Evolutionary conservation across 37 sponge, comb jelly and placozoan species (phyloP), one percentile per base, ranked within the genome.

Genomic region (Cliona cf. orientalis): DNA sequence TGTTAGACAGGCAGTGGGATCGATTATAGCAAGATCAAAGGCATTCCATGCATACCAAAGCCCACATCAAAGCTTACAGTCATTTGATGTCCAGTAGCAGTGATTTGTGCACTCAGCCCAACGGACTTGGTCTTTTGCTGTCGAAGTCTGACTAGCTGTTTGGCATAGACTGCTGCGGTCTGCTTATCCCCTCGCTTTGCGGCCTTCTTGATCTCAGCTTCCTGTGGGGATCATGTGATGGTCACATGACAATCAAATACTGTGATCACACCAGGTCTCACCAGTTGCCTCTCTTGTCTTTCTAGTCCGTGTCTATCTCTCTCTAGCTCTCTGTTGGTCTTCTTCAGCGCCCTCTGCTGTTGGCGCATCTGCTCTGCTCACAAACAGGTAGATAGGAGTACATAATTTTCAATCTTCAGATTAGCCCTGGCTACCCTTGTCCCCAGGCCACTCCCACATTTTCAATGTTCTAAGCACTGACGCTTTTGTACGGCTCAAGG

Each of bases 101-200:
- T 91, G 72, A 99, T 84, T 44, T 91, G 86, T 6, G 93, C 75
- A 42, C 89, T 94, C 36, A 94, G 84, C 9, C 95, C 95, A 57
- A 93, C 46, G 22, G 87, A 84, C 75, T 89, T 86, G 26, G 97
- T 68, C 65, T 94, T 99, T 89, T 99, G 99, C 66, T 99, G 93
- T 19, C 99, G 63, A 19, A 99, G 42, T 72, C 87, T 80, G 1
- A 99, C 81, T 80, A 99, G 89, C 88, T 99, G 99, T 72, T 99
- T 99, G 34, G 99, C 99, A 49, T 84, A 86, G 12, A 86, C 82
- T 17, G 82, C 86, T 19, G 69, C 78, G 5, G 86, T 66, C 87
- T 90, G 97, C 61, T 96, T 94, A 58, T 99, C 92, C 26, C 97
- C 97, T 40, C 79, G 71, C 66, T 96, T 99, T 5, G 99, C 99